A percentile compares a stretch with the other conserved stretches of the same genome.
Evolutionary conservation across 2,113 vertebrate species (phyloP).

Genomic region (Echinops telfairi): DNA sequence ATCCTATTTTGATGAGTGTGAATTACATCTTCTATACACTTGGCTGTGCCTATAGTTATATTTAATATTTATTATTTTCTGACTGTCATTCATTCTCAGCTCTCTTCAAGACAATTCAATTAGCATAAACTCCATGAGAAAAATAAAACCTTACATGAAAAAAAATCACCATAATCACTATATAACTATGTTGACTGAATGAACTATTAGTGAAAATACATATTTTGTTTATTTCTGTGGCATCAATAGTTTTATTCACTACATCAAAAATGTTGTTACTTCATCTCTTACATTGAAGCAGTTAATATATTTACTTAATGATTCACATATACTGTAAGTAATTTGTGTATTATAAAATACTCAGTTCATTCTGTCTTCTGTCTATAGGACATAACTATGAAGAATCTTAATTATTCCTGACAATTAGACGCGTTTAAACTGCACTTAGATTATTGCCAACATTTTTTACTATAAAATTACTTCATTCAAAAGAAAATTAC

Average conservation of each 20-base stretch:
- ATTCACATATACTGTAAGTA: background rate
- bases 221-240: background rate
- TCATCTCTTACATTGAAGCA: background rate
- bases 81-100: background rate
- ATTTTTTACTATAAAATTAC: conserved; percentile 13
- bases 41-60: background rate
- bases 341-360: background rate
- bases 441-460: background rate
- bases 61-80: background rate
- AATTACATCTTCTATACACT: background rate
- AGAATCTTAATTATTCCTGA: conserved; percentile 22
- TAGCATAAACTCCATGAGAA: background rate
- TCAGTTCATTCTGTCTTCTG: background rate
- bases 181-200: background rate
- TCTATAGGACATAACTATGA: background rate
- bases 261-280: background rate
- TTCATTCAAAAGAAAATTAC: conserved; percentile 63
- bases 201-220: background rate
- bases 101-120: background rate
- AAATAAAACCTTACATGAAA: background rate
- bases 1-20: background rate
- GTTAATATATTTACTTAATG: background rate
- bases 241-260: conserved; percentile 4
- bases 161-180: background rate
- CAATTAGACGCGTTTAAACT: conserved; percentile 19